Base-by-base conservation (phyloP, 2,888 invertebrate genomes). In the Drosophila emarginata region DNA sequence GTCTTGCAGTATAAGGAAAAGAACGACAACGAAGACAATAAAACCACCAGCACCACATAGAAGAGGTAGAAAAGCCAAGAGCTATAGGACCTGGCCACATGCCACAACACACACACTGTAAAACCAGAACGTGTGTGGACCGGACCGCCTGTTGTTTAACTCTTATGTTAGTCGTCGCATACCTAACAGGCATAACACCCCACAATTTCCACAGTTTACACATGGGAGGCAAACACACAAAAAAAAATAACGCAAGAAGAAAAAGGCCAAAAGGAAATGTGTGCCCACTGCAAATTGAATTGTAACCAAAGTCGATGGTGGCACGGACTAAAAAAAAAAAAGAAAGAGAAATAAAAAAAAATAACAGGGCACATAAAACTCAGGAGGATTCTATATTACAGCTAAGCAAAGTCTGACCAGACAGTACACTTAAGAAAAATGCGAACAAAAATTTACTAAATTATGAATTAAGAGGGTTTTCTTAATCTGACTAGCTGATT, bases 271-370 rank as follows among this genome's bases (percentile, higher is more conserved):
- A 64, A 68, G 65, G 73, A 70, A 67, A 45, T 45, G 45, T 45
- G 64, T 79, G 77, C 70, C 61, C 77, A 67, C 78, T 79, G 87
- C 85, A 83, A 87, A 83, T 83, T 83, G 82, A 83, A 83, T 87
- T 87, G 82, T 83, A 87, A 87, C 82, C 82, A 87, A 85, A 85
- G 82, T 81, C 73, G 76, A 61, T 62, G 54, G 23, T 39, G 14
- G 50, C 26, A 50, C 18, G 62, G 51, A 40, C 39, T 21, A 15
- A 15, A 28, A 15, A 40, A 23, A 12, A 52, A 53, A 26, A 37
- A 64, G 51, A 6, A 21, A 14, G 11, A 61, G 54, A 51, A 5
- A 5, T 61, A 7, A 39, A 11, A 23, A 32, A n/a, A 21, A n/a
- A 18, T 36, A 40, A 21, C 45, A 52, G 28, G 28, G 61, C 1